phyloP scores from a whole-genome alignment of 2,113 vertebrate genomes.

The Podarcis raffonei region DNA sequence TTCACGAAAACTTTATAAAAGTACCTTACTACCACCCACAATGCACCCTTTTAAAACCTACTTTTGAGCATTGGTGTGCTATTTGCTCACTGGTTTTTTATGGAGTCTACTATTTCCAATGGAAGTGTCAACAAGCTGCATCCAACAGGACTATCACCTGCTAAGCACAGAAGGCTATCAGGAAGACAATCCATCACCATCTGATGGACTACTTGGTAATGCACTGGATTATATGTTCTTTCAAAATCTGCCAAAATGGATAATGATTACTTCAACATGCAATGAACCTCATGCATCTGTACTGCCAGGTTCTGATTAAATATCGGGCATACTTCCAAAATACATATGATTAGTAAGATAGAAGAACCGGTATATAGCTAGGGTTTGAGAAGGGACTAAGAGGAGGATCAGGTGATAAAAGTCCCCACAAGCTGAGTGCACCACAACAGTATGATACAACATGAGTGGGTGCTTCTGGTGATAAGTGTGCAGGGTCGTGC shows the following conservation, averaged over 20 bases:
- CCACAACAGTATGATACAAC: not conserved
- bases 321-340: not conserved
- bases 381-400: not conserved
- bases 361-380: not conserved
- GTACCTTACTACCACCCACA: not conserved
- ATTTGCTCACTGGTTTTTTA: not conserved
- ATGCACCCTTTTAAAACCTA: not conserved
- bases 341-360: not conserved
- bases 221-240: conserved; percentile 1
- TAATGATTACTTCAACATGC: not conserved
- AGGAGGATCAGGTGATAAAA: not conserved
- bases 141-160: conserved; percentile 30
- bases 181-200: conserved; percentile 10
- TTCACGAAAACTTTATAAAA: not conserved
- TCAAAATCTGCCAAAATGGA: conserved; percentile 25
- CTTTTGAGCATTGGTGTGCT: not conserved
- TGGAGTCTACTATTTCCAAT: not conserved
- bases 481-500: not conserved
- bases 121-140: conserved; percentile 30
- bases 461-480: not conserved
- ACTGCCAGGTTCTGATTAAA: not conserved
- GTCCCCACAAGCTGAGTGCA: not conserved
- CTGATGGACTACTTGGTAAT: not conserved
- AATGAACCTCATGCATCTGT: not conserved
- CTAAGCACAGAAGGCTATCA: not conserved